Evolutionary conservation across 2,797 vertebrate genomes (phyloP).

Genomic region (Pampus argenteus): DNA sequence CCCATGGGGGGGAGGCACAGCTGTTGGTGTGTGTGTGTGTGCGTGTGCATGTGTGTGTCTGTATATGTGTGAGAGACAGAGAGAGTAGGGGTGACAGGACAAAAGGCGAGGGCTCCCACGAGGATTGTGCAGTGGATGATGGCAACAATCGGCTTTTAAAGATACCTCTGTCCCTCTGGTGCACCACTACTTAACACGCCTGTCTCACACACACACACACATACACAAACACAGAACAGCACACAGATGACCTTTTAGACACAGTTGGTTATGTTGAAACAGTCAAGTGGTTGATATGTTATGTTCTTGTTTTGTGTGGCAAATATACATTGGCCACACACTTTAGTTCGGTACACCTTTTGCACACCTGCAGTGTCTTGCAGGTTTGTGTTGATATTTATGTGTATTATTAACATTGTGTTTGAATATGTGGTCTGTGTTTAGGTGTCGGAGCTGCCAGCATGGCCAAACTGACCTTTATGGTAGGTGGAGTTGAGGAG

Average conservation of each 20-base stretch:
- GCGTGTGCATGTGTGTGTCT: conserved; percentile 49
- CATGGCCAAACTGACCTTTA: conserved; percentile 94
- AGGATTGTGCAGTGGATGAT: conserved; percentile 97
- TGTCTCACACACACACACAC: conserved; percentile 62
- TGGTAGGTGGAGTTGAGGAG: conserved; percentile 94
- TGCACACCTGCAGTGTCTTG: background rate
- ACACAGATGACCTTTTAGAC: conserved; percentile 66
- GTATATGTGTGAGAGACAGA: conserved; percentile 82
- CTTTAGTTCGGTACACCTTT: no score
- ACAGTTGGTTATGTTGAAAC: conserved; percentile 49
- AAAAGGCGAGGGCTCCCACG: conserved; percentile 94
- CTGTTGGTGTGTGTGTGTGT: conserved; percentile 85
- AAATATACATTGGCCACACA: background rate
- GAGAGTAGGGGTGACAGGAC: conserved; percentile 71
- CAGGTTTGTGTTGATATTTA: background rate
- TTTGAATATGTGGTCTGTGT: conserved; percentile 50
- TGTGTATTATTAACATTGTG: background rate
- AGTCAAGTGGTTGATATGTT: conserved; percentile 48
- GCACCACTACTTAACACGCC: conserved; percentile 86
- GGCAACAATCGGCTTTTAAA: conserved; percentile 98
- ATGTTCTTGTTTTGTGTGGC: conserved; percentile 24
- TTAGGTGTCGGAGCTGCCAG: conserved; percentile 94
- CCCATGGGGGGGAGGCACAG: conserved; percentile 91
- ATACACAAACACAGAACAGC: conserved; percentile 36
- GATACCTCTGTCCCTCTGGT: conserved; percentile 91